These are phyloP conservation scores for Caenorhabditis japonica DNA, from an alignment of 2,888 invertebrate species.

Conservation along the genomic window DNA sequence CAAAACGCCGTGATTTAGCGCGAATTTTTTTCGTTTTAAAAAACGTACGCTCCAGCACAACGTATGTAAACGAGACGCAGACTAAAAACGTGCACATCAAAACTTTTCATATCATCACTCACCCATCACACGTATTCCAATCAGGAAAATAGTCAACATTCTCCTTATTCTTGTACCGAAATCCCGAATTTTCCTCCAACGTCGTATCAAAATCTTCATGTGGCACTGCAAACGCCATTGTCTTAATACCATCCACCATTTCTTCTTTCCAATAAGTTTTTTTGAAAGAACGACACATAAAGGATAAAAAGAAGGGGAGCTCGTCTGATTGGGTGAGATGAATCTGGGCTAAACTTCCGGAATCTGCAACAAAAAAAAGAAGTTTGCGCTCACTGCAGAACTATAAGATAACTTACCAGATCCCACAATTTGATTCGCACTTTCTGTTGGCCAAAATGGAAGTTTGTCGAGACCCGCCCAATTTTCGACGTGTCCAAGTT, in stretches of 20 bases:
- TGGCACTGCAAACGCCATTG: slow-evolving; percentile 44
- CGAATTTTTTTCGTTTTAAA: no score
- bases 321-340: slow-evolving; percentile 42
- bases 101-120: slow-evolving; percentile 51
- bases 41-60: no score
- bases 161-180: slow-evolving; percentile 66
- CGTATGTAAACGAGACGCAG: no score
- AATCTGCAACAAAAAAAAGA: slow-evolving; percentile 57
- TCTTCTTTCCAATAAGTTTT: slow-evolving; percentile 37
- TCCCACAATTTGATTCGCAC: slow-evolving; percentile 62
- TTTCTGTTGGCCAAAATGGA: slow-evolving; percentile 60
- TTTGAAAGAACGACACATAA: slow-evolving; percentile 66
- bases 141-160: slow-evolving; percentile 64
- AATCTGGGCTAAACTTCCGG: slow-evolving; percentile 53
- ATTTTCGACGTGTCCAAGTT: slow-evolving; percentile 57
- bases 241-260: slow-evolving; percentile 53
- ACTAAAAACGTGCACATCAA: no score
- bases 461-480: slow-evolving; percentile 61
- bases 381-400: no score
- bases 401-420: slow-evolving; percentile 57
- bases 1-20: no score
- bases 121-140: slow-evolving; percentile 61
- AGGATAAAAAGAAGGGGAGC: slow-evolving; percentile 64
- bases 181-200: slow-evolving; percentile 61
- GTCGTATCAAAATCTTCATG: slow-evolving; percentile 65